Evolutionary conservation across 2,797 vertebrate species (phyloP).

Genomic region (Pseudomugil gertrudae): DNA sequence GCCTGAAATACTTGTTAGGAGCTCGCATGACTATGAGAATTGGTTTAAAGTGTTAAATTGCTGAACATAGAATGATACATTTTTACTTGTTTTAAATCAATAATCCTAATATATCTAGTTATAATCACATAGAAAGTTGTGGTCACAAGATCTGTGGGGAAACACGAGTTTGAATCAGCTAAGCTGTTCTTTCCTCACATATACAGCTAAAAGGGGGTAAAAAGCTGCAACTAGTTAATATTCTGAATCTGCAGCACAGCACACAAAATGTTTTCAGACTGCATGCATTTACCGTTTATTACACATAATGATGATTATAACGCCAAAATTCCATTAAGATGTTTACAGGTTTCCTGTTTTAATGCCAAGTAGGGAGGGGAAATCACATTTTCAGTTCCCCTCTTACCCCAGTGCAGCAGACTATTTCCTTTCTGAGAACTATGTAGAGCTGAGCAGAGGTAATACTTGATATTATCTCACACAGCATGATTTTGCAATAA

Average conservation of each 20-base stretch:
- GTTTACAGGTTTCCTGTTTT: background rate
- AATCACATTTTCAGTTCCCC: background rate
- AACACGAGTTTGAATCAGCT: background rate
- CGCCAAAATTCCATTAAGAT: background rate
- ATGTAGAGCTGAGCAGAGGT: constrained; percentile 10
- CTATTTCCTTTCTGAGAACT: constrained; percentile 24
- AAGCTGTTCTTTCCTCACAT: background rate
- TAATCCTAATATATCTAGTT: background rate
- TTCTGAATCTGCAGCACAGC: background rate
- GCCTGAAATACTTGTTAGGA: background rate
- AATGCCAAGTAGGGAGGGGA: background rate
- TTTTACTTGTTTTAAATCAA: background rate
- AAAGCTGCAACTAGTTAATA: too few relatives aligned
- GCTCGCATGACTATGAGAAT: background rate
- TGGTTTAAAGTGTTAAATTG: background rate
- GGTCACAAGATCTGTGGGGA: background rate
- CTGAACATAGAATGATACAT: constrained; percentile 1
- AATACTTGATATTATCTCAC: constrained; percentile 37
- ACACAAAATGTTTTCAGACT: background rate
- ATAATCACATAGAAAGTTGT: background rate
- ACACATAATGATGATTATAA: background rate
- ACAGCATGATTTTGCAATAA: constrained; percentile 19
- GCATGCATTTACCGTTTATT: background rate
- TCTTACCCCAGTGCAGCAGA: background rate
- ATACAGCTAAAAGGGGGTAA: background rate